Percentiles rank a stretch among this genome's conserved stretches.
phyloP scores from a whole-genome alignment of 2,888 invertebrate species.

The Crocallis elinguaria region DNA sequence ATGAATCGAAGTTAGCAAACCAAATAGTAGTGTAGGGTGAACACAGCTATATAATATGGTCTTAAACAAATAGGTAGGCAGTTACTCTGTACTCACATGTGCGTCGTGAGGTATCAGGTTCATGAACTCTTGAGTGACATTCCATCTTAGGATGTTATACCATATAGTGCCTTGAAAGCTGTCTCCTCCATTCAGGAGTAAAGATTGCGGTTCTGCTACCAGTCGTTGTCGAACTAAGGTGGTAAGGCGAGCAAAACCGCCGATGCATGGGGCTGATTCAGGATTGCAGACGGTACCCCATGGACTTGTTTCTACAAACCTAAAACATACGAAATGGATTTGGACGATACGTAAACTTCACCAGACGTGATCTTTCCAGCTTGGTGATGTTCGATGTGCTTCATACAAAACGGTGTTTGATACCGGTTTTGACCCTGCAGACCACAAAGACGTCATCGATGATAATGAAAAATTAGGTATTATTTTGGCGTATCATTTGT shows the following conservation, averaged over 20 bases:
- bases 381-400: too few species aligned
- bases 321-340: conserved; percentile 46
- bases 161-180: conserved; percentile 90
- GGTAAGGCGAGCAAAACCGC: conserved; percentile 88
- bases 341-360: too few species aligned
- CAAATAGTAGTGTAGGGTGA: too few species aligned
- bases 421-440: too few species aligned
- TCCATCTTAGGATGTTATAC: conserved; percentile 90
- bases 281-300: conserved; percentile 83
- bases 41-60: too few species aligned
- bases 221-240: conserved; percentile 78
- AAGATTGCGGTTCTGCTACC: conserved; percentile 83
- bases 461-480: too few species aligned
- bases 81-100: conserved; percentile 86
- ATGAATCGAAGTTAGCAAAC: too few species aligned
- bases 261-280: conserved; percentile 83
- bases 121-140: conserved; percentile 90
- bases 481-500: too few species aligned
- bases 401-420: too few species aligned
- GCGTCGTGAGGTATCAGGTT: conserved; percentile 91
- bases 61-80: too few species aligned
- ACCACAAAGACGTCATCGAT: too few species aligned
- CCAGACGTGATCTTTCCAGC: too few species aligned
- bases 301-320: conserved; percentile 86
- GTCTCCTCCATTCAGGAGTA: conserved; percentile 88